Conservation (phyloP, 30 jellyfish, hydroid and myxozoan species). For the Aurelia aurita complex sp. Pacific region DNA sequence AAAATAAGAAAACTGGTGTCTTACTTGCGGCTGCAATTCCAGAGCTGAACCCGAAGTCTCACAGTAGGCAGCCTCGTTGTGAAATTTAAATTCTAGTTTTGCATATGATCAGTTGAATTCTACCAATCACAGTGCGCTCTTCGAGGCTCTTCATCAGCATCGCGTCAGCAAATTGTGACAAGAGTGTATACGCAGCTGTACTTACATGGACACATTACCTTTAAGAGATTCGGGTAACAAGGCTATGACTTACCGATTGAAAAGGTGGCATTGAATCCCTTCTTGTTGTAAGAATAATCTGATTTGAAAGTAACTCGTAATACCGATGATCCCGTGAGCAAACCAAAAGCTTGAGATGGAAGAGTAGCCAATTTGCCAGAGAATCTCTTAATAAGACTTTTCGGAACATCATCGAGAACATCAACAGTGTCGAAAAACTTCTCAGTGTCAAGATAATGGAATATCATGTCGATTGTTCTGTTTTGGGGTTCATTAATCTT, state of each 20-base stretch:
- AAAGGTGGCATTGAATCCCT: conserved; percentile 81
- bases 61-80: no score
- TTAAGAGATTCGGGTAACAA: not conserved
- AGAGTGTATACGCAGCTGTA: no score
- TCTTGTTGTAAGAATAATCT: conserved; percentile 55
- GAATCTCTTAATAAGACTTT: conserved; percentile 20
- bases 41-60: no score
- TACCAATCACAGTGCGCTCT: no score
- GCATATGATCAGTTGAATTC: no score
- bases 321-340: conserved; percentile 20
- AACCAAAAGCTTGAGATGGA: conserved; percentile 36
- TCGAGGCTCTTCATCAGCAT: no score
- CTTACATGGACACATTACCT: no score
- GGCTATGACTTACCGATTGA: conserved; percentile 79
- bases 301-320: conserved; percentile 47
- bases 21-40: no score
- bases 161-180: no score
- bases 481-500: conserved; percentile 49
- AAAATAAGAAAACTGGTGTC: no score
- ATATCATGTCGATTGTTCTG: conserved; percentile 41
- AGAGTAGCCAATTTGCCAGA: conserved; percentile 61
- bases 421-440: conserved; percentile 50
- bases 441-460: conserved; percentile 88
- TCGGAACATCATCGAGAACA: conserved; percentile 33
- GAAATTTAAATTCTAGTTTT: no score